Evolutionary conservation across 2,888 invertebrate species (phyloP), one percentile per base, ranked within the genome.

Genomic region (Leucoma salicis): DNA sequence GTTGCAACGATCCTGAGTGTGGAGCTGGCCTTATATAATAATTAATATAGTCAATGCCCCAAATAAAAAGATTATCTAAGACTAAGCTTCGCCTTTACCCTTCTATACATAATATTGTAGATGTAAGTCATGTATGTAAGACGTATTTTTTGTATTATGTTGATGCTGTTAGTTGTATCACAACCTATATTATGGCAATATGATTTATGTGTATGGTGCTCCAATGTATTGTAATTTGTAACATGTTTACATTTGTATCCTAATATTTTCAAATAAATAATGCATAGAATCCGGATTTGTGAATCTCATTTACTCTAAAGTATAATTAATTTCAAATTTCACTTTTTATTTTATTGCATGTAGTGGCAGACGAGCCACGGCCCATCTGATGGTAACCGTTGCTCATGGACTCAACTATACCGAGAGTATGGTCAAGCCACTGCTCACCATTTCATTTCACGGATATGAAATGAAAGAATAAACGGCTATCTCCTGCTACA

Each of bases 141-240:
- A 74, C 70, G 72, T 75, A 74, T 73, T 71, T 72, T 69, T 73
- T 61, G 47, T 74, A 66, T 68, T 75, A 53, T 46, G 64, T 74
- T 71, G 47, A 53, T 53, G 62, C 44, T 51, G 40, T 55, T 57
- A 54, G 47, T 58, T 53, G 49, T 54, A 51, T 58, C 38, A 52
- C 50, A 71, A 74, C 66, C 66, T 71, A 68, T 70, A 67, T 63
- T 65, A 72, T 68, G 69, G 78, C 81, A 75, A 74, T 81, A 76
- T 78, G 64, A 72, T 78, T 80, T 74, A 74, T 76, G 77, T 84
- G 82, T 83, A 85, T 85, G 88, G 87, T 88, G 87, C 88, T 88
- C 84, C 84, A 75, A 67, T 78, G 74, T 61, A 61, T 56, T 64
- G 57, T 58, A 61, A 57, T 49, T 48, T 57, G 57, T 82, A 79